A percentile compares a stretch with the other conserved stretches of the same genome.
Conservation (phyloP, 2,797 vertebrate species). For the Limosa lapponica region DNA sequence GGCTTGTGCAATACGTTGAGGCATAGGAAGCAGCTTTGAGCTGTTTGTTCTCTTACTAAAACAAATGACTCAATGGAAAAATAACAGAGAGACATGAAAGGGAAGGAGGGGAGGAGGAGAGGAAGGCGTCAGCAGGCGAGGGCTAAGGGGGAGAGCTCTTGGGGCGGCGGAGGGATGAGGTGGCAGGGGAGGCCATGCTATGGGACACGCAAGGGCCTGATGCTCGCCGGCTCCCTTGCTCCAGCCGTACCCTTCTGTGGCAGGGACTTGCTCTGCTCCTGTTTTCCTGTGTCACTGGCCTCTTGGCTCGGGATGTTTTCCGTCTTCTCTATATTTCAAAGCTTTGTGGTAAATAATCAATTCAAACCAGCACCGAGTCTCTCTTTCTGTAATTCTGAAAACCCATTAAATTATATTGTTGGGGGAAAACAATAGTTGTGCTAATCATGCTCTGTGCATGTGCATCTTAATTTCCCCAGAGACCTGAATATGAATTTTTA, state of each 20-base stretch:
- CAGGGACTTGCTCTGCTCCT: background rate
- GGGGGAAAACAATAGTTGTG: slow-evolving; percentile 86
- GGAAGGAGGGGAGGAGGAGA: background rate
- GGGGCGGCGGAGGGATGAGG: background rate
- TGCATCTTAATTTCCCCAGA: slow-evolving; percentile 89
- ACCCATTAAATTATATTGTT: slow-evolving; percentile 92
- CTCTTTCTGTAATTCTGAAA: slow-evolving; percentile 87
- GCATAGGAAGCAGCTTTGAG: slow-evolving; percentile 9
- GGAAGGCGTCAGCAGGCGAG: background rate
- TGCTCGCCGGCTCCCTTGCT: background rate
- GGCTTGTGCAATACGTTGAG: background rate
- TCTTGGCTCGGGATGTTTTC: slow-evolving; percentile 72
- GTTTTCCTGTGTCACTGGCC: slow-evolving; percentile 5
- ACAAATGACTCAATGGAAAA: slow-evolving; percentile 45
- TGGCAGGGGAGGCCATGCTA: background rate
- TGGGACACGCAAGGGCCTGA: background rate
- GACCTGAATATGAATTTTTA: slow-evolving; percentile 89
- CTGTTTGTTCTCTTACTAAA: slow-evolving; percentile 38
- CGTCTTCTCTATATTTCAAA: slow-evolving; percentile 76
- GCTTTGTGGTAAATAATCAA: slow-evolving; percentile 83
- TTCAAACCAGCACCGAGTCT: slow-evolving; percentile 80
- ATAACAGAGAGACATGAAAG: background rate
- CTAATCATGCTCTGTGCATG: slow-evolving; percentile 89
- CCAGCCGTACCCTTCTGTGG: background rate
- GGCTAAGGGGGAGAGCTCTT: background rate